Percentiles rank a stretch among this genome's conserved stretches.
phyloP scores from a whole-genome alignment of 2,888 invertebrate species.

The Microctonus aethiopoides region DNA sequence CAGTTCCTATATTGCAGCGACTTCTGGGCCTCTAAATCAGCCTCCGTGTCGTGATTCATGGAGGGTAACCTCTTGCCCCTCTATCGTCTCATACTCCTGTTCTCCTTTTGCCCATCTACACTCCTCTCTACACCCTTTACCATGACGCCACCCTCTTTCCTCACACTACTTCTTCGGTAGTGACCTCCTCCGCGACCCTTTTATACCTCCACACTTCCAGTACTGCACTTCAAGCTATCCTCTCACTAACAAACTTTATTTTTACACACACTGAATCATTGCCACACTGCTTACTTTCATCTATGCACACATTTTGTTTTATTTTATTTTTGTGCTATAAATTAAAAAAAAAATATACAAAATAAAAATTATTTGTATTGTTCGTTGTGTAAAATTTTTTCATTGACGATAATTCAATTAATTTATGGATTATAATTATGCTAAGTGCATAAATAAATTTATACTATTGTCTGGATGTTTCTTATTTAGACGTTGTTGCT shows the following conservation, averaged over 20 bases:
- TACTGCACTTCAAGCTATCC: conserved; percentile 42
- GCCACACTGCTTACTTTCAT: conserved; percentile 5
- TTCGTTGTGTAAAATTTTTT: neutral
- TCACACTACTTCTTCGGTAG: conserved; percentile 55
- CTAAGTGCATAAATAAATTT: neutral
- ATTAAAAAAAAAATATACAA: neutral
- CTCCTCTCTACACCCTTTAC: conserved; percentile 29
- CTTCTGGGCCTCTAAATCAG: conserved; percentile 66
- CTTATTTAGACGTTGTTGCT: neutral
- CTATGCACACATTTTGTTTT: neutral
- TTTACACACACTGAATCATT: conserved; percentile 2
- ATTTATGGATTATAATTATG: neutral
- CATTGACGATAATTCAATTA: neutral
- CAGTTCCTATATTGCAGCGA: conserved; percentile 59
- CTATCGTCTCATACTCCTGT: conserved; percentile 40
- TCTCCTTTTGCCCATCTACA: conserved; percentile 34
- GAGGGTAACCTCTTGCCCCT: conserved; percentile 62
- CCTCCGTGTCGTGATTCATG: conserved; percentile 66
- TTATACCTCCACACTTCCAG: conserved; percentile 54
- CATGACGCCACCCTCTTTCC: conserved; percentile 38
- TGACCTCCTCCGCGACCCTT: conserved; percentile 63
- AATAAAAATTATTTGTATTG: neutral
- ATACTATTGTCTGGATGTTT: neutral
- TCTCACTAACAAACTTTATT: conserved; percentile 13
- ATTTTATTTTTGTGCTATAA: neutral